Percentiles rank a stretch among this genome's conserved stretches.
These are phyloP conservation scores for Clostera curtula DNA, from an alignment of 2,888 invertebrate genomes.

Conservation along the genomic window DNA sequence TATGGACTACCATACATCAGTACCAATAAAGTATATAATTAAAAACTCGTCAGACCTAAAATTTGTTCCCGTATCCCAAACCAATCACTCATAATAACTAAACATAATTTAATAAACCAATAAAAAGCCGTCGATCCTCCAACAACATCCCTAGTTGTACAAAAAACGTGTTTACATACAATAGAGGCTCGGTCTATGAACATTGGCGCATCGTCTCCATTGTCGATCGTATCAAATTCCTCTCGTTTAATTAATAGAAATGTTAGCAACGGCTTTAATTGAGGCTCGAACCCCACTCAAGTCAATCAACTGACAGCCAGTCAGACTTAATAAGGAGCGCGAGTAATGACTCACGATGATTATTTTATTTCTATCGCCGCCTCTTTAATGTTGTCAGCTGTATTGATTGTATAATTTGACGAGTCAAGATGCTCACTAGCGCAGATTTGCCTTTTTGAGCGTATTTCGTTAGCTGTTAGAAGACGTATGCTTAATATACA, in stretches of 20 bases:
- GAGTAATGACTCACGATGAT: conserved; percentile 28
- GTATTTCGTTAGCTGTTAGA: too few species aligned
- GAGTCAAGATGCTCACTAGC: background rate
- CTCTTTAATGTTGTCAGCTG: conserved; percentile 12
- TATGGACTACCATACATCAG: too few species aligned
- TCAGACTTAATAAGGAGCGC: conserved; percentile 18
- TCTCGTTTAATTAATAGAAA: conserved; percentile 35
- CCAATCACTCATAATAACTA: background rate
- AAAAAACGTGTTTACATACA: conserved; percentile 27
- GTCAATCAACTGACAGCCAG: conserved; percentile 25
- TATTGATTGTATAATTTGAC: conserved; percentile 14
- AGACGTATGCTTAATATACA: too few species aligned
- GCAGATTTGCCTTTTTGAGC: too few species aligned
- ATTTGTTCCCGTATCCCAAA: too few species aligned
- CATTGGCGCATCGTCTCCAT: conserved; percentile 14
- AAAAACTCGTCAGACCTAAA: too few species aligned
- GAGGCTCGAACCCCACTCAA: conserved; percentile 26
- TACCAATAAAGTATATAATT: too few species aligned
- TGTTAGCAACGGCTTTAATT: conserved; percentile 34
- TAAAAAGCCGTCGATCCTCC: conserved; percentile 10
- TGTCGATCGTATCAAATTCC: conserved; percentile 34
- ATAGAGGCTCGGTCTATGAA: conserved; percentile 18
- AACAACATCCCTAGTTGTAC: conserved; percentile 18
- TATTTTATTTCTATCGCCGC: conserved; percentile 19
- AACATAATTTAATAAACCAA: conserved; percentile 4